Percentiles rank a stretch among this genome's conserved stretches.
phyloP scores from a whole-genome alignment of 2,797 vertebrate species.

The Rhincodon typus region DNA sequence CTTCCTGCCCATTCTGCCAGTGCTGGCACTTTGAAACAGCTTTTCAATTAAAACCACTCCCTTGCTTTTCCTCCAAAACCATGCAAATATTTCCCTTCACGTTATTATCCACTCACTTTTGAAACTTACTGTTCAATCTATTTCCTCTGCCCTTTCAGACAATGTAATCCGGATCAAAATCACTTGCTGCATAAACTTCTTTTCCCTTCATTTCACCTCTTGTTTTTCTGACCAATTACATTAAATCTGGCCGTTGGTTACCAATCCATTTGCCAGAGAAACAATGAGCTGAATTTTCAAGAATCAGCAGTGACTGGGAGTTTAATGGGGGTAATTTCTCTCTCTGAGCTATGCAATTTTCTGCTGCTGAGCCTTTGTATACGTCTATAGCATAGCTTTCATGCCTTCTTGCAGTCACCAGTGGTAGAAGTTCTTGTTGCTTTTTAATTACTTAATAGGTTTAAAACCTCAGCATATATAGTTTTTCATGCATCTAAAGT shows the following conservation, averaged over 20 bases:
- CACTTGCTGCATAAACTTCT: background rate
- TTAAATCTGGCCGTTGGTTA: background rate
- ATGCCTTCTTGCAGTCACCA: no score
- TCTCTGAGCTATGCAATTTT: no score
- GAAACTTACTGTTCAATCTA: background rate
- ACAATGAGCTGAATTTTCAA: background rate
- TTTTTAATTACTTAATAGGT: no score
- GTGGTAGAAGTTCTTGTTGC: no score
- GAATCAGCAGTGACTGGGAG: no score
- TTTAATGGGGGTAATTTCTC: no score
- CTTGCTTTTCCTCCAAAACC: background rate
- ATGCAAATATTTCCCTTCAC: background rate
- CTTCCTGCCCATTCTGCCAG: background rate
- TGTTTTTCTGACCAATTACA: background rate
- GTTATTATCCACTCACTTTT: background rate
- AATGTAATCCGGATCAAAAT: background rate
- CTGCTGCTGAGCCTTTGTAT: no score
- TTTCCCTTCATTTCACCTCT: background rate
- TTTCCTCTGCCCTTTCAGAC: background rate
- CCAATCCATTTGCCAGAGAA: background rate
- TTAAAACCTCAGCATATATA: background rate
- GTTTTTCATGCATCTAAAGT: background rate
- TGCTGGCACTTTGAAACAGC: background rate
- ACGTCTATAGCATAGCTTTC: no score
- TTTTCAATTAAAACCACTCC: background rate